Evolutionary conservation across 2,888 invertebrate genomes (phyloP), one percentile per base, ranked within the genome.

Genomic region (Ormia ochracea): DNA sequence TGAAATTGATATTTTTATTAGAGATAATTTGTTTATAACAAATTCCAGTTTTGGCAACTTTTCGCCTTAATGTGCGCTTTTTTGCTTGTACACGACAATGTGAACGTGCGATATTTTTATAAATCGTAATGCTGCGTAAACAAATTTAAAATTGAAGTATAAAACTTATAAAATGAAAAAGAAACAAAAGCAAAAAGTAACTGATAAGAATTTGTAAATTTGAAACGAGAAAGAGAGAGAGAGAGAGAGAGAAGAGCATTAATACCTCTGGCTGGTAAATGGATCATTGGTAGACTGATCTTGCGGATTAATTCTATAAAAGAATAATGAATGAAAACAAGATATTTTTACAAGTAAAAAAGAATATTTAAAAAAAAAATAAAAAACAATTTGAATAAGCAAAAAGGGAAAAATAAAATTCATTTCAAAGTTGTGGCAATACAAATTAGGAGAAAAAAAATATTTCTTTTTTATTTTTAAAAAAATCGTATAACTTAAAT

Each of bases 291-390:
- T 83, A 89, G 88, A 87, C 88, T 89, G 87, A 87, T 88, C 85
- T 88, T 89, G 87, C 89, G 89, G 87, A 89, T 89, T 85, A 88
- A 84, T 84, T 86, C 89, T 89, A 89, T 86, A 89, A 89, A 87
- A 84, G 82, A 86, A 86, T 85, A 84, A 84, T 84, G 68, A 80
- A 80, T 80, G 72, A 76, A 80, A 80, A 76, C 76, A 80, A 80
- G 61, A 73, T 61, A 48, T 41, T 69, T 72, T 81, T 83, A 84
- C 82, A 85, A 84, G 83, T 82, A 82, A 84, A 83, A 83, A 83
- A 82, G 83, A 82, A 72, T 21, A 54, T 41, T 36, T 61, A 50
- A 48, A 43, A 31, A 45, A 33, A 12, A n/a, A n/a, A 38, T 12
- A 48, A 54, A 26, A 6, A 23, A 31, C 19, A 45, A 43, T 17